Evolutionary conservation across 2,797 vertebrate genomes (phyloP).

Genomic region (Sebastiscus tertius): DNA sequence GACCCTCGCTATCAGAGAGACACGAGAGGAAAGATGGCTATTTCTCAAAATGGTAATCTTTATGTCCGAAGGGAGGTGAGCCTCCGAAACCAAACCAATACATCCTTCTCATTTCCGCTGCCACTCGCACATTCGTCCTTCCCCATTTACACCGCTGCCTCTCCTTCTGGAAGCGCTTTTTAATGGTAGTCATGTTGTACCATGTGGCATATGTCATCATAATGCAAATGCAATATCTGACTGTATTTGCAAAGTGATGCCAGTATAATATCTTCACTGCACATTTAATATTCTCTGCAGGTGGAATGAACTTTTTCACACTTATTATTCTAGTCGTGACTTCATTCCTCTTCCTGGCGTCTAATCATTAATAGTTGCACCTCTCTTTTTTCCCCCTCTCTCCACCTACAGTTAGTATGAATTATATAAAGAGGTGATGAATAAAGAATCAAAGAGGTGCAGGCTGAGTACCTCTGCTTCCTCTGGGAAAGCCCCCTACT

Average conservation of each 20-base stretch:
- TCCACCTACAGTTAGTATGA: slow-evolving; percentile 23
- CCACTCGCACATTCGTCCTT: slow-evolving; percentile 5
- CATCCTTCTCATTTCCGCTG: not conserved
- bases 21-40: not conserved
- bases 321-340: slow-evolving; percentile 11
- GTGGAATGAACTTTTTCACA: slow-evolving; percentile 4
- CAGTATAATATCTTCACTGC: not conserved
- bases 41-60: slow-evolving; percentile 39
- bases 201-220: not conserved
- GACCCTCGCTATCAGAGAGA: slow-evolving; percentile 22
- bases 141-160: not conserved
- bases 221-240: slow-evolving; percentile 7
- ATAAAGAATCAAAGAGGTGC: slow-evolving; percentile 60
- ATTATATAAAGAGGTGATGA: slow-evolving; percentile 62
- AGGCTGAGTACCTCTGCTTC: slow-evolving; percentile 10
- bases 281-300: slow-evolving; percentile 17
- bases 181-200: not conserved
- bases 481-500: slow-evolving; percentile 36
- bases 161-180: slow-evolving; percentile 3
- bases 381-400: not conserved
- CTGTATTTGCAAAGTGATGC: not conserved
- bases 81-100: not conserved
- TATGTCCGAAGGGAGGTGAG: not conserved
- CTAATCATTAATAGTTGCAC: slow-evolving; percentile 6
- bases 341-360: slow-evolving; percentile 14